Base-by-base conservation (phyloP, 1,140 invertebrate genomes). In the Melipona quadrifasciata region DNA sequence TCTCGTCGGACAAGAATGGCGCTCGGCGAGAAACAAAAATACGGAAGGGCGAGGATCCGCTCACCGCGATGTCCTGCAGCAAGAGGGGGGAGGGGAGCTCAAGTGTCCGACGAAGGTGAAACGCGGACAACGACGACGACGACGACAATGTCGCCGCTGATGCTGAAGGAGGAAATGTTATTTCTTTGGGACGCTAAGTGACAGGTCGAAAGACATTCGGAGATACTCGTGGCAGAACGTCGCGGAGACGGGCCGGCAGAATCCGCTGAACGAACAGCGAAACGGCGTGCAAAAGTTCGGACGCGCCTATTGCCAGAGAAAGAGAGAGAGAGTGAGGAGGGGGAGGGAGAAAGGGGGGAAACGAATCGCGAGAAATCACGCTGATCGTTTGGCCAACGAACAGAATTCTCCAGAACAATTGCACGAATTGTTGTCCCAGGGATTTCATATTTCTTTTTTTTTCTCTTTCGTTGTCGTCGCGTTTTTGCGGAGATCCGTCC, bases 101-200 rank as follows among this genome's bases (percentile, higher is more conserved):
- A 65, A 4, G 34, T 72, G 70, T 74, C 58, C 79, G 47, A 58
- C 72, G 55, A 21, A 24, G 68, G 67, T 51, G 72, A 71, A n/a
- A 47, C 39, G 58, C 73, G 71, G 78, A 27, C 70, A 68, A 82
- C 57, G 61, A 83, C 79, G 84, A 86, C 86, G 76, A 90, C 90
- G 89, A 91, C 80, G 79, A 89, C 86, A 78, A 86, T 84, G 79
- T 80, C 77, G 76, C 65, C 39, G 82, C 65, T 89, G 88, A 86
- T 86, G 82, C 75, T 61, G 87, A 78, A 78, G 83, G 80, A 88
- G 84, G 84, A 89, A 89, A 89, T 86, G 87, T 89, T 89, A 89
- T 89, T 89, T 89, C 87, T 89, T 89, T 89, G 81, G 84, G 85
- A 87, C 87, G 81, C 86, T 93, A 93, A 93, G 91, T 93, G 92